Percentiles rank a stretch among this genome's conserved stretches.
Evolutionary conservation across 2,797 vertebrate genomes (phyloP).

Genomic region (Notolabrus celidotus): DNA sequence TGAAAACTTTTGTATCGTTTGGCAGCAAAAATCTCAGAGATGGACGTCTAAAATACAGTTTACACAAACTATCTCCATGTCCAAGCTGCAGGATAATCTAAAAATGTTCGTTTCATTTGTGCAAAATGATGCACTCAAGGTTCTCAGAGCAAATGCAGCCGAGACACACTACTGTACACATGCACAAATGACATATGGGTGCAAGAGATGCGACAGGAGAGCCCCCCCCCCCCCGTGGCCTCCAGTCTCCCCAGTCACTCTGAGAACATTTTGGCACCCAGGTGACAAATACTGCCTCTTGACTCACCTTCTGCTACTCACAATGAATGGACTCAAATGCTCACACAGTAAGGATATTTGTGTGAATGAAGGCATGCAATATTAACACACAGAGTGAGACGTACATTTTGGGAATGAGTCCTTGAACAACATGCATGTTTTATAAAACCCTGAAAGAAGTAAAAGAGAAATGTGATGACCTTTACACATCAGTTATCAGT

Average conservation of each 20-base stretch:
- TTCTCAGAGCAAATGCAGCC: conserved; percentile 8
- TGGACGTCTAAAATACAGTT: background rate
- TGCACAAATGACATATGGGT: conserved; percentile 55
- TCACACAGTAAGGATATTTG: conserved; percentile 38
- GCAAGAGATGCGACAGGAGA: conserved; percentile 48
- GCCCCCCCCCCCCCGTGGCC: conserved; percentile 26
- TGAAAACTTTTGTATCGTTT: background rate
- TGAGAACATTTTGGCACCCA: conserved; percentile 72
- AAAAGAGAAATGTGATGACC: no score
- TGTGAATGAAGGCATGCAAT: conserved; percentile 17
- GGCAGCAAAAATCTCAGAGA: background rate
- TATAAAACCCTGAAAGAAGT: no score
- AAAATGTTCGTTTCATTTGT: conserved; percentile 3
- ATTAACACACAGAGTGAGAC: background rate
- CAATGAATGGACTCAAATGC: conserved; percentile 38
- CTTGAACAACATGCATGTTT: no score
- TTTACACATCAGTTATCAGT: no score
- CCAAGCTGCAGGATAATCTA: background rate
- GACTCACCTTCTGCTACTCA: conserved; percentile 63
- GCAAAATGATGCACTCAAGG: background rate
- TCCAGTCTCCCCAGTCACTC: conserved; percentile 48
- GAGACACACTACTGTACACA: conserved; percentile 36
- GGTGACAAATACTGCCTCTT: conserved; percentile 69
- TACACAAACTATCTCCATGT: background rate
- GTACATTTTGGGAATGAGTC: no score